Evolutionary conservation across 1,140 invertebrate species (phyloP).

Genomic region (Tribolium madens): DNA sequence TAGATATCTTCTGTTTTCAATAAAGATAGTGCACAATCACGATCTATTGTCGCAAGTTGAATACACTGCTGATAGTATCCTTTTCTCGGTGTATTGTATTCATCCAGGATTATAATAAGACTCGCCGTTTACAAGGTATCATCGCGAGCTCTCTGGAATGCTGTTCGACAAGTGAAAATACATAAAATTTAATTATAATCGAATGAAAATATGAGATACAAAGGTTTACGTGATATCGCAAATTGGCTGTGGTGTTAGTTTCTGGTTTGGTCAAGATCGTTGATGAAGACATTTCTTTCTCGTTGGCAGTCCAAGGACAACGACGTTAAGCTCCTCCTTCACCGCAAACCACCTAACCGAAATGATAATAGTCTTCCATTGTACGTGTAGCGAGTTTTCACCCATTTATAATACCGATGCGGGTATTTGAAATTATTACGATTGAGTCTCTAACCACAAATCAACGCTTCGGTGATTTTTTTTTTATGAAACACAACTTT

Average conservation of each 20-base stretch:
- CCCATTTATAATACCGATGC: background rate
- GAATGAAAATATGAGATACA: conserved; percentile 8
- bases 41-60: conserved; percentile 51
- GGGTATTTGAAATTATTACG: background rate
- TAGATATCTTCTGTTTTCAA: conserved; percentile 54
- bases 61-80: conserved; percentile 40
- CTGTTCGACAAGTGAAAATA: conserved; percentile 28
- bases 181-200: conserved; percentile 42
- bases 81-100: conserved; percentile 38
- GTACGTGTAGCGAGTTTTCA: background rate
- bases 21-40: conserved; percentile 52
- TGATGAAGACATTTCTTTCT: conserved; percentile 54
- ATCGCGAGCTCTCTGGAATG: conserved; percentile 35
- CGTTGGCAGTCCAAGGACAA: conserved; percentile 52
- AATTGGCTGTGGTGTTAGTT: conserved; percentile 40
- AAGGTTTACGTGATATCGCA: conserved; percentile 26
- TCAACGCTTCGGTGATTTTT: background rate
- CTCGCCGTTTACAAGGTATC: conserved; percentile 11
- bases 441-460: background rate
- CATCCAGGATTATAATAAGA: conserved; percentile 4
- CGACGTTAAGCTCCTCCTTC: conserved; percentile 48
- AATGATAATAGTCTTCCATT: conserved; percentile 43
- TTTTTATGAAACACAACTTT: background rate
- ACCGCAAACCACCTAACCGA: conserved; percentile 36
- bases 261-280: conserved; percentile 20